Percentiles rank a stretch among this genome's conserved stretches.
These are phyloP conservation scores for Promerops cafer DNA, from an alignment of 2,113 vertebrate species.

Conservation along the genomic window DNA sequence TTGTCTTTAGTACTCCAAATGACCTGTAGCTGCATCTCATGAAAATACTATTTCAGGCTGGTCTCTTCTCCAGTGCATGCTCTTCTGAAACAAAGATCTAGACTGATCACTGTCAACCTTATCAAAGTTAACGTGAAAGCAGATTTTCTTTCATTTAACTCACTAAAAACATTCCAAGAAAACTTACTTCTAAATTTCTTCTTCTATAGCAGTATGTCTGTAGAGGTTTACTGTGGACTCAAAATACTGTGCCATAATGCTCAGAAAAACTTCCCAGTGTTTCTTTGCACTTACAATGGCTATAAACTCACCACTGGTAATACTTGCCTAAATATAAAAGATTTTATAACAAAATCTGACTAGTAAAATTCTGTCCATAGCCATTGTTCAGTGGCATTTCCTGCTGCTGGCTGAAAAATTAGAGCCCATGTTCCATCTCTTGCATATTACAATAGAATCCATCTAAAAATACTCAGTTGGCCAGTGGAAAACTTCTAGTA, in stretches of 20 bases:
- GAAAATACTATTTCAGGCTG: not conserved
- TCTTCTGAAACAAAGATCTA: constrained; percentile 24
- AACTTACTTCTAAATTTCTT: not conserved
- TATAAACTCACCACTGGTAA: constrained; percentile 37
- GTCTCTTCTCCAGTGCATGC: not conserved
- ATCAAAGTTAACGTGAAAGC: constrained; percentile 31
- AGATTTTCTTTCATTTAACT: constrained; percentile 17
- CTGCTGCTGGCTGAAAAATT: constrained; percentile 68
- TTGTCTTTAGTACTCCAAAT: constrained; percentile 34
- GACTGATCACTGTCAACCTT: constrained; percentile 18
- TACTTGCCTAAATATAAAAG: constrained; percentile 66
- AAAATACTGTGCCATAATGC: constrained; percentile 12
- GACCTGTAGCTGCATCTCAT: constrained; percentile 65
- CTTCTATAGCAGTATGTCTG: constrained; percentile 43
- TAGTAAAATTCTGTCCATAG: constrained; percentile 69
- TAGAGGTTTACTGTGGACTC: constrained; percentile 45
- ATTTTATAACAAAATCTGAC: constrained; percentile 66
- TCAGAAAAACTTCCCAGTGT: constrained; percentile 54
- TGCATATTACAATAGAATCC: constrained; percentile 54
- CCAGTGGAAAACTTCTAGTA: constrained; percentile 67
- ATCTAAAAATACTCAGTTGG: constrained; percentile 8
- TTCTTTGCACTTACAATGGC: constrained; percentile 39
- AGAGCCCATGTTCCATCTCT: constrained; percentile 57
- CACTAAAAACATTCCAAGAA: constrained; percentile 62
- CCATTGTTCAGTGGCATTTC: constrained; percentile 71